Conservation (phyloP, 2,888 invertebrate species). For the Agrilus mali region DNA sequence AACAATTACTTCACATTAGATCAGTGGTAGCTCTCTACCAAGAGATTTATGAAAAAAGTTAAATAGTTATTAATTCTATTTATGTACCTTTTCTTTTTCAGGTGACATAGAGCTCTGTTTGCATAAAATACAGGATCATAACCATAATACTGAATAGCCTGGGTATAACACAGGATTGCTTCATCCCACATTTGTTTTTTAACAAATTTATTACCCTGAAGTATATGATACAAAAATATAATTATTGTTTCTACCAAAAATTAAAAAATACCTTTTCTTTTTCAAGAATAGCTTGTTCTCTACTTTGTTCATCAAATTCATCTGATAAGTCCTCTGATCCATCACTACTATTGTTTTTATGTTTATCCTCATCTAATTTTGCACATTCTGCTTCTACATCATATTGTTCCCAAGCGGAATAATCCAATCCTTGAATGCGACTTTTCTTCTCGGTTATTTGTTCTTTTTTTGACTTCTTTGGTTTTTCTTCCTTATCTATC, state of each 20-base stretch:
- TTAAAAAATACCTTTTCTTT: constrained; percentile 49
- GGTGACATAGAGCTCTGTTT: constrained; percentile 76
- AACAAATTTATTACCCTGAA: constrained; percentile 71
- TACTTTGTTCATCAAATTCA: constrained; percentile 40
- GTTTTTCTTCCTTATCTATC: constrained; percentile 6
- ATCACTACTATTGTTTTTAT: constrained; percentile 28
- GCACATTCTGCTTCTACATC: constrained; percentile 60
- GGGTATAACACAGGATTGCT: constrained; percentile 75
- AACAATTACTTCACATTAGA: too few relatives aligned
- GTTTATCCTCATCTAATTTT: constrained; percentile 43
- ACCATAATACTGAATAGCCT: constrained; percentile 73
- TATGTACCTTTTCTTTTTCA: constrained; percentile 66
- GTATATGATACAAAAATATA: constrained; percentile 15
- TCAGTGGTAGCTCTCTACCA: too few relatives aligned
- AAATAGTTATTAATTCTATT: background rate
- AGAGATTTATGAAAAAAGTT: constrained; percentile 1
- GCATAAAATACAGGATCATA: constrained; percentile 72
- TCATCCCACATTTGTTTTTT: constrained; percentile 67
- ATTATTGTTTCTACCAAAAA: background rate
- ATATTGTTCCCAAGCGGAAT: constrained; percentile 65
- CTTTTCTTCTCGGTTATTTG: constrained; percentile 23
- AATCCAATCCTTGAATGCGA: constrained; percentile 50
- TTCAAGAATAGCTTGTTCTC: constrained; percentile 51
- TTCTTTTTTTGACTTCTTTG: constrained; percentile 19
- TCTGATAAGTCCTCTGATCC: constrained; percentile 34